phyloP scores from a whole-genome alignment of 37 sponge, comb jelly and placozoan genomes.

The Hexactinellida sp. region DNA sequence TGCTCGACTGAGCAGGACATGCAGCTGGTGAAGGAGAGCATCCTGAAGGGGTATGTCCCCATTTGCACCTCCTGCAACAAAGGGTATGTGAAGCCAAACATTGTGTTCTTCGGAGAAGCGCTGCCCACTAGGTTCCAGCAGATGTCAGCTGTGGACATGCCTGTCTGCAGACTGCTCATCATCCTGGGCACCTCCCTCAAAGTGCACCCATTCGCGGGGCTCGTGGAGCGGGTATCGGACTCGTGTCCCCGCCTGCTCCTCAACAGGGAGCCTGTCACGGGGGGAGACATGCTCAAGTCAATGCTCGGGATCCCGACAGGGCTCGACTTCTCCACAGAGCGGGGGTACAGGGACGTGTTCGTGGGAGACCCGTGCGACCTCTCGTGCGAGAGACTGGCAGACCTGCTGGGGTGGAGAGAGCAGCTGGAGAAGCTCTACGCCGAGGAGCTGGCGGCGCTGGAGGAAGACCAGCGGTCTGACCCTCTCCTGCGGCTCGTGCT shows the following conservation, averaged over 20 bases:
- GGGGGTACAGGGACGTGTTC: constrained; percentile 78
- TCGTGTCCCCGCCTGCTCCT: constrained; percentile 77
- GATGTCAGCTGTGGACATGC: background rate
- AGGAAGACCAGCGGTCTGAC: background rate
- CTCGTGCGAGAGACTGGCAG: constrained; percentile 55
- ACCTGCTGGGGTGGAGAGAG: constrained; percentile 64
- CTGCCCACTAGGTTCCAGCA: constrained; percentile 51
- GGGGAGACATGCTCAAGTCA: constrained; percentile 45
- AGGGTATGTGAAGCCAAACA: constrained; percentile 33
- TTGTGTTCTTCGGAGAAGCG: constrained; percentile 86
- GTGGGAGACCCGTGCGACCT: constrained; percentile 54
- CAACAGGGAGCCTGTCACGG: constrained; percentile 39
- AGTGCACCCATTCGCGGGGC: constrained; percentile 84
- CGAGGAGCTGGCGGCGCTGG: background rate
- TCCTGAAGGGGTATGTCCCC: background rate
- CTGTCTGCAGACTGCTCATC: constrained; percentile 48
- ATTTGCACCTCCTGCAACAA: no score
- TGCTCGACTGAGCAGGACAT: constrained; percentile 22
- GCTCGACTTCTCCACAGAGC: constrained; percentile 55
- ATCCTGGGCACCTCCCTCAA: constrained; percentile 82
- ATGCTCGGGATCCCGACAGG: constrained; percentile 45
- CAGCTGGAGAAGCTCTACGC: background rate
- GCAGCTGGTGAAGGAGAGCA: constrained; percentile 14
- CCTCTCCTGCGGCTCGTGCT: background rate
- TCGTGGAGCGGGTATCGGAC: constrained; percentile 48